Evolutionary conservation across 2,797 vertebrate genomes (phyloP).

Genomic region (Australoheros facetus): DNA sequence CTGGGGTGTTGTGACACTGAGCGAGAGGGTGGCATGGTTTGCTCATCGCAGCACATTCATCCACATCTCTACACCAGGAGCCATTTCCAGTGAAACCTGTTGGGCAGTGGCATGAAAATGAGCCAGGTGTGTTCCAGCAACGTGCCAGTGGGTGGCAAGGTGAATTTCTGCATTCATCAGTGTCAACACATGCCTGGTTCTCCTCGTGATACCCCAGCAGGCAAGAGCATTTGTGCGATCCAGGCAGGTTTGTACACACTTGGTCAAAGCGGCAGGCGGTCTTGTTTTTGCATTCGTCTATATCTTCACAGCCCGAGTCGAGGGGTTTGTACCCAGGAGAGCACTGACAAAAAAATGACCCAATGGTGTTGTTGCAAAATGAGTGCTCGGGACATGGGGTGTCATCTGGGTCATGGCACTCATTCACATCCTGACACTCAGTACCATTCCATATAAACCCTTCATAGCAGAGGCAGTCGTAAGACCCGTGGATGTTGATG

Average conservation of each 20-base stretch:
- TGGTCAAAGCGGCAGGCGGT: constrained; percentile 79
- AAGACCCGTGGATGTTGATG: constrained; percentile 78
- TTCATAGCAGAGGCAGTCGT: constrained; percentile 75
- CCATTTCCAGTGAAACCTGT: constrained; percentile 79
- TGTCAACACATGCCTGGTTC: constrained; percentile 74
- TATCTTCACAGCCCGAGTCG: constrained; percentile 71
- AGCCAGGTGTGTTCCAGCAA: constrained; percentile 82
- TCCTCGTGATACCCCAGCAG: constrained; percentile 73
- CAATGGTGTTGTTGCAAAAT: constrained; percentile 77
- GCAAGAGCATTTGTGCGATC: constrained; percentile 79
- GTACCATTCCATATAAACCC: constrained; percentile 75
- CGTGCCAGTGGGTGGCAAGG: constrained; percentile 74
- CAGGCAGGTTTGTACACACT: constrained; percentile 80
- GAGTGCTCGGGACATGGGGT: constrained; percentile 73
- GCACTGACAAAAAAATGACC: constrained; percentile 79
- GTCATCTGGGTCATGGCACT: constrained; percentile 52
- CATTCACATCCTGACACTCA: constrained; percentile 72
- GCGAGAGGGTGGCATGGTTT: constrained; percentile 74
- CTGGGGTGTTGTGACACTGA: constrained; percentile 80
- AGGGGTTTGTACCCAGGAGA: constrained; percentile 64
- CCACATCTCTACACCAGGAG: constrained; percentile 80
- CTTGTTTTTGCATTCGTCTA: constrained; percentile 78
- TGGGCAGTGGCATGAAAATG: constrained; percentile 82
- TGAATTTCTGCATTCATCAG: constrained; percentile 76
- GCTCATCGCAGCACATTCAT: constrained; percentile 76